Conservation (phyloP, 2,113 vertebrate genomes). For the Sciurus niger region DNA sequence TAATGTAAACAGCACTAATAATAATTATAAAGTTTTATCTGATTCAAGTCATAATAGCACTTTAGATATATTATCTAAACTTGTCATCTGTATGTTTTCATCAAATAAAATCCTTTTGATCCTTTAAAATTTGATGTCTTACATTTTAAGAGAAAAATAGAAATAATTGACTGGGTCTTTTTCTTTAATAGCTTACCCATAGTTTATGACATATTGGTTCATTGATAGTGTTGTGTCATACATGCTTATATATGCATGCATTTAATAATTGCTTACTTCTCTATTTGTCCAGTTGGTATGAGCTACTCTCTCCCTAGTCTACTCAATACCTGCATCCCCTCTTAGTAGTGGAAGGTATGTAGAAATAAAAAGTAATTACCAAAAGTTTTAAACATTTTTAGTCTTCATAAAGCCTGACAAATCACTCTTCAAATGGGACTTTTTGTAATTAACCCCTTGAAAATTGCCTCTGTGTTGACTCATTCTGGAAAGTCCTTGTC, state of each 20-base stretch:
- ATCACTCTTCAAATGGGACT: background rate
- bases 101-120: slow-evolving; percentile 67
- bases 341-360: background rate
- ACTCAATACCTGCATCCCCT: accelerated
- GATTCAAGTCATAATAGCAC: slow-evolving; percentile 45
- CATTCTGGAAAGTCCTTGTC: background rate
- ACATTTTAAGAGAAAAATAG: slow-evolving; percentile 27
- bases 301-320: accelerated
- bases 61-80: slow-evolving; percentile 49
- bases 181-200: background rate
- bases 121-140: slow-evolving; percentile 48
- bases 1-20: background rate
- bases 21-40: background rate
- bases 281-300: background rate
- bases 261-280: background rate
- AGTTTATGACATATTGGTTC: background rate
- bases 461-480: background rate
- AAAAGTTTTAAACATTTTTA: slow-evolving; percentile 18
- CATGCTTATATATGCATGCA: background rate
- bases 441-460: background rate
- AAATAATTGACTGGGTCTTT: background rate
- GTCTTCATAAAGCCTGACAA: slow-evolving; percentile 7
- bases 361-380: slow-evolving; percentile 2
- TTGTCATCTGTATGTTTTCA: slow-evolving; percentile 15
- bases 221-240: background rate